These are phyloP conservation scores for Microdon myrmicae DNA, from an alignment of 2,888 invertebrate species.

Conservation along the genomic window DNA sequence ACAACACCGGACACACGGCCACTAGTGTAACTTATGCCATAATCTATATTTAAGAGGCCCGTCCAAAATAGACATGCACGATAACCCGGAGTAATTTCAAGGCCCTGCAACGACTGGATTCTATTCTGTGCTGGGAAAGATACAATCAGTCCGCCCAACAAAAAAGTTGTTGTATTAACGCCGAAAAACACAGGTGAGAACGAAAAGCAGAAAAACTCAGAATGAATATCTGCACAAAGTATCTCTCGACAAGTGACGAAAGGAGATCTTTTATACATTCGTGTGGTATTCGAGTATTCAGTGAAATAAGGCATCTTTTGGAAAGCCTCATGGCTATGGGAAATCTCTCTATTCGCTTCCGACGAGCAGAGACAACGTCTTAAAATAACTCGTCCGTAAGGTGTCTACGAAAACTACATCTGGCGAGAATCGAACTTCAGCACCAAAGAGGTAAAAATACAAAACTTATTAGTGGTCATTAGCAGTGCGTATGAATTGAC, in stretches of 20 bases:
- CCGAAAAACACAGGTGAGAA: constrained; percentile 6
- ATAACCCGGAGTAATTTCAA: constrained; percentile 43
- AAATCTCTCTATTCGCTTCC: too few species aligned
- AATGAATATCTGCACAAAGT: constrained; percentile 12
- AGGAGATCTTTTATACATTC: constrained; percentile 31
- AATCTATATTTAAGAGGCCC: constrained; percentile 45
- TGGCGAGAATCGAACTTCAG: too few species aligned
- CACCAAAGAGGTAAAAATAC: too few species aligned
- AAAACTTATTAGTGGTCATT: too few species aligned
- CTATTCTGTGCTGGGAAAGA: constrained; percentile 11
- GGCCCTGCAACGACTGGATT: constrained; percentile 40
- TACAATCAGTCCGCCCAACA: constrained; percentile 12
- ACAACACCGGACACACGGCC: constrained; percentile 34
- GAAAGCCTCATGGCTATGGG: constrained; percentile 43
- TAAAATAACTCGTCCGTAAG: too few species aligned
- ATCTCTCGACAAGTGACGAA: constrained; percentile 21
- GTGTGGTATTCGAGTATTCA: constrained; percentile 15
- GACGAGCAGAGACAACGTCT: too few species aligned
- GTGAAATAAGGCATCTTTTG: too few species aligned
- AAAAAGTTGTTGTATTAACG: constrained; percentile 23
- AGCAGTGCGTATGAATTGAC: too few species aligned
- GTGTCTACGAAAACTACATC: too few species aligned
- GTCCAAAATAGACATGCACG: constrained; percentile 47
- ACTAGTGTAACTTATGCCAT: constrained; percentile 34
- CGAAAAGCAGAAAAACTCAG: constrained; percentile 5